Evolutionary conservation across 2,113 vertebrate genomes (phyloP).

Genomic region (Pao palembangensis): DNA sequence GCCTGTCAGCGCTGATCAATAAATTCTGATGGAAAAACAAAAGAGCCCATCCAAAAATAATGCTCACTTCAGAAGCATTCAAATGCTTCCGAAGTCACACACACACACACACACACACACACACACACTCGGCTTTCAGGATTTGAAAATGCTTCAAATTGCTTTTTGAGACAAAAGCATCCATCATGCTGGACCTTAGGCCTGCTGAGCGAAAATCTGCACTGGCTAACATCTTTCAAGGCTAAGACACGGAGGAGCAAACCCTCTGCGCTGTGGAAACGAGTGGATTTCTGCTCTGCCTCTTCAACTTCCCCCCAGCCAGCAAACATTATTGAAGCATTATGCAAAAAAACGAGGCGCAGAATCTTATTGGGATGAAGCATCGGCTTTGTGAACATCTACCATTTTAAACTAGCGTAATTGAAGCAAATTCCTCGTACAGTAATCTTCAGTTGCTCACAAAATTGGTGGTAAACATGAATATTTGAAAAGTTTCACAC

Average conservation of each 20-base stretch:
- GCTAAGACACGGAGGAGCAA: conserved; percentile 13
- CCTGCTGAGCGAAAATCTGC: conserved; percentile 4
- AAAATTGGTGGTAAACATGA: conserved; percentile 16
- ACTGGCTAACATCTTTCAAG: conserved; percentile 12
- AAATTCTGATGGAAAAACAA: background rate
- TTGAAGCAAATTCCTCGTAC: background rate
- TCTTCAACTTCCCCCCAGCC: too few species aligned
- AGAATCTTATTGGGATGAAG: background rate
- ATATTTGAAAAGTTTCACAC: conserved; percentile 21
- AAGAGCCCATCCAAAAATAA: background rate
- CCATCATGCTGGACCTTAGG: conserved; percentile 7
- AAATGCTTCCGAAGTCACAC: too few species aligned
- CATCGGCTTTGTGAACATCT: background rate
- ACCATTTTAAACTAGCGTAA: background rate
- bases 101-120: too few species aligned
- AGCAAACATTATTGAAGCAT: conserved; percentile 5
- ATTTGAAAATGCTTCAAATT: conserved; percentile 1
- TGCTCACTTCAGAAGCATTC: background rate
- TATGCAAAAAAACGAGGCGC: background rate
- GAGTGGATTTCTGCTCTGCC: conserved; percentile 1
- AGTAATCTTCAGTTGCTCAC: background rate
- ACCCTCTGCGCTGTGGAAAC: background rate
- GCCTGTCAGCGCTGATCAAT: conserved; percentile 3
- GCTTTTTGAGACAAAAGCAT: conserved; percentile 15
- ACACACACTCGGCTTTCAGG: background rate